A percentile compares a stretch with the other conserved stretches of the same genome.
phyloP scores from a whole-genome alignment of 1,140 invertebrate species.

The Acromyrmex heyeri region DNA sequence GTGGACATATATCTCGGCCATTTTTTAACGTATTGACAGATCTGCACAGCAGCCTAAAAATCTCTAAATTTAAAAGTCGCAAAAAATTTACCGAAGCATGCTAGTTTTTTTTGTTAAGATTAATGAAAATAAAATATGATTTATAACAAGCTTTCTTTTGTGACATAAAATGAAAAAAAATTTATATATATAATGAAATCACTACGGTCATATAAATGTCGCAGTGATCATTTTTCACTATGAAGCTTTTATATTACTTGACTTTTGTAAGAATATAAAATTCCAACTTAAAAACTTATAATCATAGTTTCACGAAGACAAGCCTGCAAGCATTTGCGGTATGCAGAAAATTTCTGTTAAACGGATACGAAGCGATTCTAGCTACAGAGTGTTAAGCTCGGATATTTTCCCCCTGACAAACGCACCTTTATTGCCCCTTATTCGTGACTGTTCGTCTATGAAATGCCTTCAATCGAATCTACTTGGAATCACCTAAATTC shows the following conservation, averaged over 20 bases:
- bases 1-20: constrained; percentile 23
- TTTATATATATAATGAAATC: not conserved
- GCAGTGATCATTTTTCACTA: not conserved
- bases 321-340: constrained; percentile 41
- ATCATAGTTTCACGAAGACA: constrained; percentile 25
- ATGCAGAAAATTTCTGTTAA: constrained; percentile 59
- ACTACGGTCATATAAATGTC: not conserved
- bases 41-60: constrained; percentile 15
- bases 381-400: constrained; percentile 68
- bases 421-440: constrained; percentile 80
- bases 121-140: not conserved
- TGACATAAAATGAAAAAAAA: not conserved
- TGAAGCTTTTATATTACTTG: not conserved
- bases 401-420: constrained; percentile 76
- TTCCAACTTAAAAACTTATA: constrained; percentile 16
- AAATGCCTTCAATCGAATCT: constrained; percentile 82
- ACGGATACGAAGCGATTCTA: constrained; percentile 47
- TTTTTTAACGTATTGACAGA: constrained; percentile 41
- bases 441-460: constrained; percentile 80
- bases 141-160: not conserved
- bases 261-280: constrained; percentile 29
- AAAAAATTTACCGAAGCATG: constrained; percentile 8
- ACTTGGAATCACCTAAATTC: constrained; percentile 81
- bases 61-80: not conserved
- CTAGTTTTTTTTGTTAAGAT: not conserved